Evolutionary conservation across 2,113 vertebrate species (phyloP), one percentile per base, ranked within the genome.

Genomic region (Varanus komodoensis): DNA sequence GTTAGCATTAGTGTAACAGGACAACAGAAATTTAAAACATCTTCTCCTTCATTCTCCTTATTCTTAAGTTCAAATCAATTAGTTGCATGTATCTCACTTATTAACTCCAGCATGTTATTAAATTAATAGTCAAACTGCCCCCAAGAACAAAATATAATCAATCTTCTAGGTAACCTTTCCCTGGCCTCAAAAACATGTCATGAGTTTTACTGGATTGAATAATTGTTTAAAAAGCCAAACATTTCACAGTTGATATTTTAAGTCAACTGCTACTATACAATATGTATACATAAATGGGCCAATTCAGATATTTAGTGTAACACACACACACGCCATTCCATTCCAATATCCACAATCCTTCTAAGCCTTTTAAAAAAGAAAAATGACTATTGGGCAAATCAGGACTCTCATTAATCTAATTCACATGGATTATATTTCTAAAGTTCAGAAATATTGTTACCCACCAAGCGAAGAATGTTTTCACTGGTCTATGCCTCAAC

Each of bases 181-280:
- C 61, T 29, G 78, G 86, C 88, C 50, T 93, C 52, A 54, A 73
- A 87, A 93, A 91, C 6, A 88, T 90, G 84, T 84, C 82, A 0
- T 89, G 64, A 17, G 4, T 88, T 82, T 88, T 82, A 57, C 27
- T 38, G 34, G 44, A 71, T 7, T 52, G 48, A 74, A 68, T 67
- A 19, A 52, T 7, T 77, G 27, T 68, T 79, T 79, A 38, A 61
- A 54, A 69, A 68, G 15, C 15, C 17, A 38, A 84, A 8, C 12
- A 79, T 68, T 88, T 89, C 71, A 82, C 27, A 54, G 82, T 87
- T 9, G 88, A 67, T 38, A 77, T 88, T 88, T 78, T 89, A 81
- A 92, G 64, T 80, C 3, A 73, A 25, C 25, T 78, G 19, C 29
- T 83, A 61, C 54, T 14, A 29, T 32, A 32, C 1, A 89, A 50